These are phyloP conservation scores for Calliopum simillimum DNA, from an alignment of 2,888 invertebrate genomes.

Conservation along the genomic window DNA sequence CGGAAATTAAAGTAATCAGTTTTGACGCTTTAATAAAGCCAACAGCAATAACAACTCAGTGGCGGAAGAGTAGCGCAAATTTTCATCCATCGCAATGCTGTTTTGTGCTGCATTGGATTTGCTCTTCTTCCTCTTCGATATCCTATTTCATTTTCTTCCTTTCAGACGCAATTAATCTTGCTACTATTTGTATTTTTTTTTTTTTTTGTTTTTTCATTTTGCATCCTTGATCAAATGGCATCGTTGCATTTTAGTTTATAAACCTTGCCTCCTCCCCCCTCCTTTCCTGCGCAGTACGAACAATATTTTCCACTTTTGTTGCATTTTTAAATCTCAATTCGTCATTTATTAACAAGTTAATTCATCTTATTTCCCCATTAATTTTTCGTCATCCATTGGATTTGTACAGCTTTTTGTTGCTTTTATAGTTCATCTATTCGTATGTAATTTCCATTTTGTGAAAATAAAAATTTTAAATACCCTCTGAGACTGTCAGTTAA, in stretches of 20 bases:
- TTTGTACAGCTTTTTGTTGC: not conserved
- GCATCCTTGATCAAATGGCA: not conserved
- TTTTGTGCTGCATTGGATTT: not conserved
- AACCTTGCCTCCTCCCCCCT: not conserved
- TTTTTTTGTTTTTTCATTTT: too few relatives aligned
- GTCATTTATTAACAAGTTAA: not conserved
- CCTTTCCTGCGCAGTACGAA: not conserved
- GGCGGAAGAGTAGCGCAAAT: not conserved
- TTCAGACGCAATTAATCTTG: constrained; percentile 18
- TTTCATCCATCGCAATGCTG: not conserved
- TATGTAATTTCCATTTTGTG: constrained; percentile 1
- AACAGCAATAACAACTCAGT: too few relatives aligned
- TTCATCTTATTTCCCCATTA: not conserved
- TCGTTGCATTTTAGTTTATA: not conserved
- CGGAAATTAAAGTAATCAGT: too few relatives aligned
- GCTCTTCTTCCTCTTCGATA: not conserved
- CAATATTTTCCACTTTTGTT: not conserved
- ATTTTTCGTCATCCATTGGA: not conserved
- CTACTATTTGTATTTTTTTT: not conserved
- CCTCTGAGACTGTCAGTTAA: not conserved
- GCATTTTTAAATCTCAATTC: not conserved
- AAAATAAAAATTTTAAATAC: constrained; percentile 11
- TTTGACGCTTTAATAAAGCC: too few relatives aligned
- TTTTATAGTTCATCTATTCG: not conserved
- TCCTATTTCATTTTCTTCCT: not conserved